Evolutionary conservation across 2,888 invertebrate species (phyloP), one percentile per base, ranked within the genome.

Genomic region (Zygothrica quintamaculata): DNA sequence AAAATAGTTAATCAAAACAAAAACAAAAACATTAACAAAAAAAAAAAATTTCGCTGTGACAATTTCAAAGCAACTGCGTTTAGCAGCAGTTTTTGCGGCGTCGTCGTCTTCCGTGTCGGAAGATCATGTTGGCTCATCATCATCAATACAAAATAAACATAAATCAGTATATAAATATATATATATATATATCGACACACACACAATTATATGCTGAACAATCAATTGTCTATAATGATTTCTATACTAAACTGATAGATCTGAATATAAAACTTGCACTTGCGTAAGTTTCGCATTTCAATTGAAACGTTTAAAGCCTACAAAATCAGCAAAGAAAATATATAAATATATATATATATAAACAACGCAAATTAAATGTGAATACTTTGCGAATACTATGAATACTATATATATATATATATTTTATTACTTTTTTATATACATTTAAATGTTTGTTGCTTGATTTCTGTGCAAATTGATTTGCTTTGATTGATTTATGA

Each of bases 51-150:
- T 82, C 74, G 75, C 73, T 69, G 79, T 39, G 77, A 75, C 71
- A 80, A 70, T 65, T 74, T 65, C 3, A 61, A 60, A 52, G 26
- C 53, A 55, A 22, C 57, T 26, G 55, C 55, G 56, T 36, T 22
- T 33, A 36, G 18, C 39, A 9, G 13, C 18, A 26, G 46, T 44
- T 34, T 31, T 57, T 58, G 65, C 66, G 58, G 29, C 57, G 65
- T 50, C 66, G 85, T 68, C 66, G 82, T 68, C 87, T 85, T 88
- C 88, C 84, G 88, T 69, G 69, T 78, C 87, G 87, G 76, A 84
- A 88, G 87, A 84, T 77, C 55, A 67, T 46, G 43, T 58, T 65
- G 39, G 53, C 47, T 62, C 46, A 55, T 46, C 47, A 59, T 62
- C 46, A 55, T 46, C 47, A 59, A 56, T 16, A 56, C 34, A 42